These are phyloP conservation scores for Neelides sp. DNA, from an alignment of 1,140 invertebrate genomes.

Conservation along the genomic window DNA sequence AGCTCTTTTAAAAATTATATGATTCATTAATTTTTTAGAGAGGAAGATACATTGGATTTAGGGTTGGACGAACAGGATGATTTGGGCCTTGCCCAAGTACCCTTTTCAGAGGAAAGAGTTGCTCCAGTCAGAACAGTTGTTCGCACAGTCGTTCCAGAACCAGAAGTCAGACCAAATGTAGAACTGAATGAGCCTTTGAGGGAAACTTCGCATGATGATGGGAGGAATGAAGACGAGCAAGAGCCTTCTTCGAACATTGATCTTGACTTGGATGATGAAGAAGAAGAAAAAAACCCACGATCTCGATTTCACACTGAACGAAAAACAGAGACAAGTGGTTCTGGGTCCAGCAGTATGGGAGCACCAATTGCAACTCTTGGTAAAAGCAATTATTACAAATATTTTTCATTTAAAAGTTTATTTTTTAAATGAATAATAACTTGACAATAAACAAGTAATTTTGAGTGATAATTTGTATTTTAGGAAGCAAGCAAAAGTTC, in stretches of 20 bases:
- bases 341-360: not conserved
- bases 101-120: not conserved
- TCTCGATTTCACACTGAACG: conserved; percentile 18
- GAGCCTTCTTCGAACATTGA: too few species aligned
- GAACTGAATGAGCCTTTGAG: not conserved
- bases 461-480: not conserved
- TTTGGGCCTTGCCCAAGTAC: not conserved
- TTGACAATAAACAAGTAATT: not conserved
- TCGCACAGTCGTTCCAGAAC: not conserved
- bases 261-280: conserved; percentile 16
- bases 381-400: conserved; percentile 2
- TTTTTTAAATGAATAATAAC: not conserved
- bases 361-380: conserved; percentile 22
- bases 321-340: conserved; percentile 3
- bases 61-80: not conserved
- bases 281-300: conserved; percentile 10
- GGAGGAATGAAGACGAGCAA: too few species aligned
- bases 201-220: not conserved
- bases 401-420: not conserved
- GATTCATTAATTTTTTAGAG: too few species aligned
- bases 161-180: not conserved
- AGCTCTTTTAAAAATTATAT: too few species aligned
- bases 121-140: not conserved
- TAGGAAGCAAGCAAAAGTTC: not conserved
- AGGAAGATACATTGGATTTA: not conserved